Percentiles rank a stretch among this genome's conserved stretches.
These are phyloP conservation scores for Phasia obesa DNA, from an alignment of 2,888 invertebrate species.

Conservation along the genomic window DNA sequence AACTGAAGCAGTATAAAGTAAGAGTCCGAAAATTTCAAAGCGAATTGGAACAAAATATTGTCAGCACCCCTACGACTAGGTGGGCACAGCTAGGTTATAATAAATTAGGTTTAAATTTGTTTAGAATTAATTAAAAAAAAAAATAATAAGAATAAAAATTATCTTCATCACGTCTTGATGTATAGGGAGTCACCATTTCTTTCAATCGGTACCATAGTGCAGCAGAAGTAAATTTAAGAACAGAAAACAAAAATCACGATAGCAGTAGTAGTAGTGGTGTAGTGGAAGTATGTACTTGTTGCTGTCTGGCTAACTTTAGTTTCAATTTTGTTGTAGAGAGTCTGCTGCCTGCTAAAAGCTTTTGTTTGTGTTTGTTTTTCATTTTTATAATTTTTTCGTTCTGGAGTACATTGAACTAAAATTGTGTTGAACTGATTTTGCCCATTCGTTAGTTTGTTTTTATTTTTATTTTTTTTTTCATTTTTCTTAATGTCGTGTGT, in stretches of 20 bases:
- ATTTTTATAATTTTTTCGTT: conserved; percentile 48
- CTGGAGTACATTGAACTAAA: conserved; percentile 68
- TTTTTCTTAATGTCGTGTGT: conserved; percentile 23
- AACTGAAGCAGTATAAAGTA: too few species aligned
- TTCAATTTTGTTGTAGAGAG: conserved; percentile 35
- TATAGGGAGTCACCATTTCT: too few species aligned
- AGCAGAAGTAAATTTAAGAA: background rate
- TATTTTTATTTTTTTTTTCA: background rate
- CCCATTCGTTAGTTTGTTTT: conserved; percentile 36
- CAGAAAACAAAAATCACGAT: conserved; percentile 9
- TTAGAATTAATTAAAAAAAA: too few species aligned
- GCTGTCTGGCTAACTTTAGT: conserved; percentile 32
- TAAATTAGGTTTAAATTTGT: too few species aligned
- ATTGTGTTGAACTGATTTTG: conserved; percentile 67
- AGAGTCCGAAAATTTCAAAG: too few species aligned
- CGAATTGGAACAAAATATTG: too few species aligned
- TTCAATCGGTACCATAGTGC: background rate
- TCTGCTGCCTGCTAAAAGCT: conserved; percentile 46
- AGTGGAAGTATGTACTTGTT: conserved; percentile 32
- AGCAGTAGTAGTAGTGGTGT: conserved; percentile 9
- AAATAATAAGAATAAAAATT: too few species aligned
- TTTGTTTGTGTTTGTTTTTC: conserved; percentile 43
- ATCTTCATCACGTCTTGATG: too few species aligned
- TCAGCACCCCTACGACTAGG: too few species aligned
- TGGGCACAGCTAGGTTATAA: too few species aligned